phyloP scores from a whole-genome alignment of 2,113 vertebrate species.

The Mustela nigripes region DNA sequence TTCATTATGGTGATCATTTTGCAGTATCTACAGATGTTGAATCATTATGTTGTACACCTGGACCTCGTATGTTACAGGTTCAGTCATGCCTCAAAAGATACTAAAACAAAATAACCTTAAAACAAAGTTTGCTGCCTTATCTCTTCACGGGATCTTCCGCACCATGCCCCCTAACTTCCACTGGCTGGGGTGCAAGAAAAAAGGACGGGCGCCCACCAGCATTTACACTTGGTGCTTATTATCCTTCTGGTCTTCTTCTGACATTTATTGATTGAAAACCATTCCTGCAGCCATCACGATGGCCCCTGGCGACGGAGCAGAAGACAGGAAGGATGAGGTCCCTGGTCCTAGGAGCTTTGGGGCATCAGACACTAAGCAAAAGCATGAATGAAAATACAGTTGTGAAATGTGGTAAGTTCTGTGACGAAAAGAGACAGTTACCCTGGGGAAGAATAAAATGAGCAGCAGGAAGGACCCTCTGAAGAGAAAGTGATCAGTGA shows the following conservation, averaged over 20 bases:
- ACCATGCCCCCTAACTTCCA: neutral
- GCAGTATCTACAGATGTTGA: neutral
- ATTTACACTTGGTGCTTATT: too few species aligned
- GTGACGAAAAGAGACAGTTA: neutral
- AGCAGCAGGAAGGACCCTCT: neutral
- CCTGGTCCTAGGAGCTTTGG: neutral
- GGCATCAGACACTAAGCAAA: neutral
- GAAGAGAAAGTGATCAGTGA: neutral
- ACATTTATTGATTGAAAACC: neutral
- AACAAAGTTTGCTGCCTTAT: neutral
- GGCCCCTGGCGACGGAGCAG: neutral
- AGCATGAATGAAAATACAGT: neutral
- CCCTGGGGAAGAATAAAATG: neutral
- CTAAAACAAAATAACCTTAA: neutral
- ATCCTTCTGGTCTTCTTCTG: neutral
- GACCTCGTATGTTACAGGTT: too few species aligned
- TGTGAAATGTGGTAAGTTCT: neutral
- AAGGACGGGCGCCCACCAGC: too few species aligned
- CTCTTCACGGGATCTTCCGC: neutral
- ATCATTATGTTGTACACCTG: neutral
- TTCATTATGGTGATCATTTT: neutral
- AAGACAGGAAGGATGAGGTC: neutral
- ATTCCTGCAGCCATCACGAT: neutral
- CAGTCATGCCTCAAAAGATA: too few species aligned
- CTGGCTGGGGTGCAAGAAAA: neutral